A percentile compares a stretch with the other conserved stretches of the same genome.
phyloP scores from a whole-genome alignment of 2,113 vertebrate species.

The Colistium nudipinnis region DNA sequence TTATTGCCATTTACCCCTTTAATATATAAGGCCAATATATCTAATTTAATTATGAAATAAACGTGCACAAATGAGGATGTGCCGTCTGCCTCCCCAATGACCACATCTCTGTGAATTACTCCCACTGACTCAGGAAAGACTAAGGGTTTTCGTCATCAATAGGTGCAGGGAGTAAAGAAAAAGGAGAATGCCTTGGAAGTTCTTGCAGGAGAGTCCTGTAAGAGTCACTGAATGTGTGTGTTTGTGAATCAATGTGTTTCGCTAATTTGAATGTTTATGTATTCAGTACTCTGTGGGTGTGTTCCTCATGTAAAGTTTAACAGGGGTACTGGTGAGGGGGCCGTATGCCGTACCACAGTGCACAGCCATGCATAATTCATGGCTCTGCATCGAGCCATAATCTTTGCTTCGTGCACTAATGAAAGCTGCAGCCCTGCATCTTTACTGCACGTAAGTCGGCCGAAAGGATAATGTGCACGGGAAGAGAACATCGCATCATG shows the following conservation, averaged over 20 bases:
- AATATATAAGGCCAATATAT: no score
- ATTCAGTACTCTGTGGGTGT: conserved; percentile 45
- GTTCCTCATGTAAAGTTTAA: conserved; percentile 53
- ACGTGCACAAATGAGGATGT: neutral
- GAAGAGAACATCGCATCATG: conserved; percentile 57
- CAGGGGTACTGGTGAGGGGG: conserved; percentile 16
- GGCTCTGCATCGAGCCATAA: conserved; percentile 70
- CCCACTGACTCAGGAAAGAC: neutral
- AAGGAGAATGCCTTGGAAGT: conserved; percentile 22
- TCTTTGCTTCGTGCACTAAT: conserved; percentile 72
- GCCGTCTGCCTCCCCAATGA: neutral
- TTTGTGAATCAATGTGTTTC: neutral
- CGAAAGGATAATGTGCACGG: conserved; percentile 57
- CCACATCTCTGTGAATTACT: neutral
- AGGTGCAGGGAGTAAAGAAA: neutral
- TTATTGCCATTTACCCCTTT: no score
- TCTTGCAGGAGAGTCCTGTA: neutral
- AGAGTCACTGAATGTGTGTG: conserved; percentile 4
- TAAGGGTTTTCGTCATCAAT: conserved; percentile 6
- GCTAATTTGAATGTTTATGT: conserved; percentile 47
- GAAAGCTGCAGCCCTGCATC: conserved; percentile 68
- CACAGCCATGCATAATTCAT: conserved; percentile 75
- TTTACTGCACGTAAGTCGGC: conserved; percentile 60
- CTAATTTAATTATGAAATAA: neutral
- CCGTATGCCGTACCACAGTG: conserved; percentile 16